Evolutionary conservation across 2,113 vertebrate species (phyloP).

Genomic region (Panthera tigris): DNA sequence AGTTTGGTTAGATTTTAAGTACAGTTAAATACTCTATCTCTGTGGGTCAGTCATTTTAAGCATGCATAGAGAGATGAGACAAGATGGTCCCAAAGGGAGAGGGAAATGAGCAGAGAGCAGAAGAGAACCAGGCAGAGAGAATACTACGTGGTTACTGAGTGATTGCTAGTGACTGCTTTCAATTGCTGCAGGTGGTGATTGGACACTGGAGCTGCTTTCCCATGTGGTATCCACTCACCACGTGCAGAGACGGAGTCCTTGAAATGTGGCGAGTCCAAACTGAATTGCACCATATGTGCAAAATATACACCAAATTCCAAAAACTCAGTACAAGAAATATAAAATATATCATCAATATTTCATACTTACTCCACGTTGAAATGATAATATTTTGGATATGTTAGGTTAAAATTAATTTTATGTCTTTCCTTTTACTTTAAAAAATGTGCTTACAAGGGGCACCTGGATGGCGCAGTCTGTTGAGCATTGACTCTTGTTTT

Average conservation of each 20-base stretch:
- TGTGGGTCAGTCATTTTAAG: neutral
- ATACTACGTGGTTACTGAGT: neutral
- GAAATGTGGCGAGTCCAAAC: neutral
- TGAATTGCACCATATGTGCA: neutral
- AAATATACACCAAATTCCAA: neutral
- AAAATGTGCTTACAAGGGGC: neutral
- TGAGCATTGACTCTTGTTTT: no score
- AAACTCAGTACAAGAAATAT: neutral
- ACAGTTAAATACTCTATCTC: neutral
- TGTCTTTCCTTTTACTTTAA: neutral
- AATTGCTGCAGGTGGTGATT: neutral
- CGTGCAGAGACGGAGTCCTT: neutral
- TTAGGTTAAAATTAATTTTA: neutral
- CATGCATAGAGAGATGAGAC: neutral
- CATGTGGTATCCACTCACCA: neutral
- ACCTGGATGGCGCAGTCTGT: no score
- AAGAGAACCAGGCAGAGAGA: neutral
- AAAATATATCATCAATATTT: slow-evolving; percentile 21
- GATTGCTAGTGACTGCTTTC: neutral
- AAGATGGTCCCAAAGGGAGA: neutral
- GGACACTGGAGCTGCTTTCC: neutral
- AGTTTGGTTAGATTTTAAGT: neutral
- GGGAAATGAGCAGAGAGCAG: neutral
- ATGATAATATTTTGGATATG: neutral
- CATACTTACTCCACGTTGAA: neutral